Conservation (phyloP, 1,140 invertebrate species). For the Heliconius himera region DNA sequence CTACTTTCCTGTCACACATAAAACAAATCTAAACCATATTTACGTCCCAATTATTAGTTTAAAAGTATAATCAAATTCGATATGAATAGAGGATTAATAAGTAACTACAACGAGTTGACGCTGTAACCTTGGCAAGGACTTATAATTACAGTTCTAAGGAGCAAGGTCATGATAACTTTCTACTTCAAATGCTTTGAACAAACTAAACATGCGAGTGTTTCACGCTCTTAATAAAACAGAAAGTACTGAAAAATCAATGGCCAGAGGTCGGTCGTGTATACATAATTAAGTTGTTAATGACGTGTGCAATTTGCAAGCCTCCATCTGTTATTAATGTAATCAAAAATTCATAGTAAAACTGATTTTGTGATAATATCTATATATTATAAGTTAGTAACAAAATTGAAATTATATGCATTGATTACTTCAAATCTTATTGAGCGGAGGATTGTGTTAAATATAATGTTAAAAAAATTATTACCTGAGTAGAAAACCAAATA, state of each 20-base stretch:
- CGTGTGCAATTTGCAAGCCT: neutral
- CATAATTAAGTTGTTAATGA: slow-evolving; percentile 19
- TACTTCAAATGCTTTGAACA: slow-evolving; percentile 42
- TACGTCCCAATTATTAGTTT: neutral
- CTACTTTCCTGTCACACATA: neutral
- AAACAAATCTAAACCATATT: neutral
- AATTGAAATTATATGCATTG: neutral
- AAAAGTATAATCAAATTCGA: slow-evolving; percentile 1
- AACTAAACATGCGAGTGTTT: slow-evolving; percentile 46
- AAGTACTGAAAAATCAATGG: slow-evolving; percentile 25
- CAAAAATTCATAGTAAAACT: neutral
- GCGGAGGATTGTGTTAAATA: no score
- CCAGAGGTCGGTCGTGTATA: slow-evolving; percentile 1
- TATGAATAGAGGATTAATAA: slow-evolving; percentile 1
- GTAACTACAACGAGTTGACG: slow-evolving; percentile 23
- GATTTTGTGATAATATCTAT: neutral
- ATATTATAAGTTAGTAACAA: neutral
- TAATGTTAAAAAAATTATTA: no score
- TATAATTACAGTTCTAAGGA: slow-evolving; percentile 37
- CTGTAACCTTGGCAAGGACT: slow-evolving; percentile 29
- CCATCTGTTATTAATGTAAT: neutral
- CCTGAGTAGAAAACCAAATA: no score
- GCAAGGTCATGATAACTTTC: slow-evolving; percentile 52
- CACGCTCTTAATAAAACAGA: slow-evolving; percentile 32
- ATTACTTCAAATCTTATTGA: neutral